Evolutionary conservation across 2,797 vertebrate genomes (phyloP), one percentile per base, ranked within the genome.

Genomic region (Neosilurus hyrtlii): DNA sequence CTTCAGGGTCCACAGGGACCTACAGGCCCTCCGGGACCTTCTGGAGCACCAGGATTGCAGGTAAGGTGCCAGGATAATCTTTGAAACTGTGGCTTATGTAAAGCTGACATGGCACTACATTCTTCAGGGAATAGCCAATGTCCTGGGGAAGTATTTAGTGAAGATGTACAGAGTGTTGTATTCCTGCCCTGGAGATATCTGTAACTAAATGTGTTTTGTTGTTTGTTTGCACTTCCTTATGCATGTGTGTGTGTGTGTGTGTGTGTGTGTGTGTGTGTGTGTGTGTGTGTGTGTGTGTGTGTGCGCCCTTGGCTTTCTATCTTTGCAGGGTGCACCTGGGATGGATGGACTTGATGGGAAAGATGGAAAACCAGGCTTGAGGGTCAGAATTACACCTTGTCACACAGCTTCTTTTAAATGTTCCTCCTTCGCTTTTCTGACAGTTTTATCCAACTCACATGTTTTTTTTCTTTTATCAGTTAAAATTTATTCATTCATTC

Each of bases 281-380:
- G 26, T 75, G 24, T 59, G 79, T 79, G 2, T 80, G 30, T 79
- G 35, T 65, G 24, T 76, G 30, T 61, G 79, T 9, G 30, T 80
- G 14, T 30, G 35, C 49, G 8, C 51, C 3, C 9, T 65, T 75
- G 4, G 79, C 12, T 86, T 24, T 89, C 49, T 89, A 37, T 37
- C 57, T 82, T 72, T 22, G 0, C 89, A 99, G 98, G 98, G 97
- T 1, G 95, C 96, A 0, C 94, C 95, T 4, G 98, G 98, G 35
- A 90, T 97, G 83, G 97, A 98, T 14, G 98, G 98, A 76, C 86
- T 96, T 62, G 97, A 98, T 0, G 98, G 97, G 83, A 99, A 98
- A 91, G 95, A 96, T 0, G 98, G 97, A 51, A 99, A 98, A 86
- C 94, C 96, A 1, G 98, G 98, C 10, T 63, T 93, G 71, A 90